Evolutionary conservation across 64 coral and sea anemone genomes (phyloP), one percentile per base, ranked within the genome.

Genomic region (Pocillopora damicornis): DNA sequence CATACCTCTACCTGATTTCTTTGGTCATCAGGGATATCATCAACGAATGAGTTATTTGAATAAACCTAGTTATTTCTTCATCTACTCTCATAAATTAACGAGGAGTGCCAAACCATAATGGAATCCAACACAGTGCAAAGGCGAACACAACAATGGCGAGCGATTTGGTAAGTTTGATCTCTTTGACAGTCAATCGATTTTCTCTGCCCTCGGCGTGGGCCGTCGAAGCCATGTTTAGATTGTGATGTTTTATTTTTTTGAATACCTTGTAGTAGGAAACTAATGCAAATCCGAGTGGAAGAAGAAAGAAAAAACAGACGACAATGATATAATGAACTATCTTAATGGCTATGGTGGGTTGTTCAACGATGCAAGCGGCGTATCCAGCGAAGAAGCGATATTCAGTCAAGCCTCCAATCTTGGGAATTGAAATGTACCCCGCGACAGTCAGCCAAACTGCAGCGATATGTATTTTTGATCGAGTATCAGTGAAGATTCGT

Each of bases 1-100:
- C 84, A 82, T 72, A 91, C 71, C 75, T 91, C 17, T 91, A 91
- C 12, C 38, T 91, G 34, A 78, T 91, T 38, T 62, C 90, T 25
- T 37, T 77, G 16, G 75, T 37, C 10, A 36, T 56, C 75, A 77
- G 75, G 17, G 75, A 77, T 77, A 45, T 45, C 45, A 56, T 77
- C 18, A 57, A 56, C 16, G 75, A 51, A 7, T 7, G 42, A 51
- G 0, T 30, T 30, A 30, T 30, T 30, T 30, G 30, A 30, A 30
- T 30, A 30, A 30, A 30, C 30, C 30, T 30, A 30, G 30, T 30
- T 30, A 30, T 30, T 30, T 30, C 30, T 30, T 30, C 30, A 30
- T 30, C 30, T 30, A 30, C 30, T 30, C 30, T 30, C 30, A 30
- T 30, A 30, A 0, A 30, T 30, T 30, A 30, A 30, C 30, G 30